Conservation (phyloP, 2,113 vertebrate species). For the Nicator chloris region DNA sequence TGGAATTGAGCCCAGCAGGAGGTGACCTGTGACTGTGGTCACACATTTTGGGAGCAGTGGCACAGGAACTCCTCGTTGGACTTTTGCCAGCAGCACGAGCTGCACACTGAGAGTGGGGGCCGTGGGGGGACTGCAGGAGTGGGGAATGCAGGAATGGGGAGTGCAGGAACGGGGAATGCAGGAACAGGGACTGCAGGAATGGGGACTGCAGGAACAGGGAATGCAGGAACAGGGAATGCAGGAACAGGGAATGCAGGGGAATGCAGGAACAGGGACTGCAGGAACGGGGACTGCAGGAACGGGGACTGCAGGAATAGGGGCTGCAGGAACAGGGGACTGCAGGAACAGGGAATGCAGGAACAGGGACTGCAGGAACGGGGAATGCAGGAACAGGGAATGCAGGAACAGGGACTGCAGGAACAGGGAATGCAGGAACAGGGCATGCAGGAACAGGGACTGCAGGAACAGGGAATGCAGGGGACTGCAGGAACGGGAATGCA, state of each 20-base stretch:
- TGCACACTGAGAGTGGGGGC: fast-evolving
- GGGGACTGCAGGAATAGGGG: too few relatives aligned
- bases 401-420: fast-evolving
- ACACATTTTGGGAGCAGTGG: not conserved
- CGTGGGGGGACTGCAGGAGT: fast-evolving
- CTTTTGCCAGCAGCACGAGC: fast-evolving
- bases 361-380: fast-evolving
- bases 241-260: fast-evolving
- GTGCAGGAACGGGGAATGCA: fast-evolving
- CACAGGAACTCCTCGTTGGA: fast-evolving
- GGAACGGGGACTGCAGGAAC: fast-evolving
- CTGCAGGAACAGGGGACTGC: too few relatives aligned
- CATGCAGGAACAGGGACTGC: too few relatives aligned
- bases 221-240: fast-evolving
- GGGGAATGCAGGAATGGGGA: fast-evolving
- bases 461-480: fast-evolving
- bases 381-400: too few relatives aligned
- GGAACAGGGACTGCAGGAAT: too few relatives aligned
- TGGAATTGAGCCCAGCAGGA: not conserved
- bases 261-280: too few relatives aligned
- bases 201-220: fast-evolving
- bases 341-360: fast-evolving
- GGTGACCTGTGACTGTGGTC: not conserved
- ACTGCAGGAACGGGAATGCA: too few relatives aligned
- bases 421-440: too few relatives aligned